Conservation (phyloP, 2,113 vertebrate genomes). For the Rhegmatorhina hoffmannsi region DNA sequence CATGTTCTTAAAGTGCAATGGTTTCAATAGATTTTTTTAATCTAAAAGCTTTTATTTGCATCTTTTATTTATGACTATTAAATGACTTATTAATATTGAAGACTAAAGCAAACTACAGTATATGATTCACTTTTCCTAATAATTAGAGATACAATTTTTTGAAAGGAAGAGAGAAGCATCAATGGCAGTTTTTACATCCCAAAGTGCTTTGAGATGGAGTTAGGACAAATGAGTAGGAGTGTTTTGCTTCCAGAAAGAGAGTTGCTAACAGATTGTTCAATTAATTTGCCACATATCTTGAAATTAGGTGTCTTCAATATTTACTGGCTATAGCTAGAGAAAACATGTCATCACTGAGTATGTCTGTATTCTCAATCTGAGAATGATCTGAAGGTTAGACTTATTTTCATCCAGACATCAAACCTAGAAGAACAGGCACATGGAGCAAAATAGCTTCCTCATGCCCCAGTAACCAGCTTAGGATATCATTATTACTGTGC, state of each 20-base stretch:
- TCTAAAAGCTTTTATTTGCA: constrained; percentile 23
- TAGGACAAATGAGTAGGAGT: neutral
- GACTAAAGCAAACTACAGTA: neutral
- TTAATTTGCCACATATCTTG: neutral
- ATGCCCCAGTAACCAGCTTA: neutral
- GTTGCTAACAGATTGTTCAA: neutral
- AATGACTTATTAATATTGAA: constrained; percentile 1
- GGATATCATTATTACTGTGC: neutral
- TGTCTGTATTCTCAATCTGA: neutral
- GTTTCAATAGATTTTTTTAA: neutral
- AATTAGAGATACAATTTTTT: constrained; percentile 20
- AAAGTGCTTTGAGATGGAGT: neutral
- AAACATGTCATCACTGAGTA: neutral
- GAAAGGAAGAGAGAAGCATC: neutral
- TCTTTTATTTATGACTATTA: constrained; percentile 42
- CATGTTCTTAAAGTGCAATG: neutral
- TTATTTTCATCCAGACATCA: neutral
- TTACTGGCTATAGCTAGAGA: neutral
- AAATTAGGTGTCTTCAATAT: neutral
- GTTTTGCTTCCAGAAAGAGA: neutral
- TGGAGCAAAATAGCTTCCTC: neutral
- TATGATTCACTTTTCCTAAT: neutral
- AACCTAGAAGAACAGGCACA: neutral
- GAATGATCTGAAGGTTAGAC: neutral
- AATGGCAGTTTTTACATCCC: neutral